Percentiles rank a stretch among this genome's conserved stretches.
Conservation (phyloP, 2,888 invertebrate genomes). For the Noctua pronuba region DNA sequence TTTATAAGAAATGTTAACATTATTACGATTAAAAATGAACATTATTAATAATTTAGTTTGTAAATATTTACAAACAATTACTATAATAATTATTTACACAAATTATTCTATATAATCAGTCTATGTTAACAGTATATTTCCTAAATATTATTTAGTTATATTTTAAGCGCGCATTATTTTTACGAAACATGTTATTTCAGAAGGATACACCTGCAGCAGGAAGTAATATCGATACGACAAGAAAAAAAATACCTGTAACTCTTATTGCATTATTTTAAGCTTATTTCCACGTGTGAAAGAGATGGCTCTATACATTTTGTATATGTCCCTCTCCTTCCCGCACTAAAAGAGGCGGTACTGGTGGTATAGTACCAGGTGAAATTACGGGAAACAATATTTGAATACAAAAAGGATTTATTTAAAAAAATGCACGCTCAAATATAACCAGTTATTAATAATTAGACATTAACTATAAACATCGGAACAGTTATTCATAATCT, state of each 20-base stretch:
- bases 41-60: constrained; percentile 66
- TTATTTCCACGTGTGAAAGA: not conserved
- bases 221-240: too few species aligned
- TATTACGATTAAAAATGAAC: constrained; percentile 60
- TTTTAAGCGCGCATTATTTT: constrained; percentile 50
- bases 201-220: not conserved
- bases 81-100: constrained; percentile 65
- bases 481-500: constrained; percentile 46
- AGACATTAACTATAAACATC: constrained; percentile 57
- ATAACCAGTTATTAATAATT: constrained; percentile 43
- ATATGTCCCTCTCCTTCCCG: not conserved
- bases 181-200: not conserved
- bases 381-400: not conserved
- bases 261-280: not conserved
- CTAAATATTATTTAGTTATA: constrained; percentile 46
- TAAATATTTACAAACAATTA: constrained; percentile 73
- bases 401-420: constrained; percentile 4
- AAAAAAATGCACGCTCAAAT: constrained; percentile 42
- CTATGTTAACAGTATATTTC: constrained; percentile 81
- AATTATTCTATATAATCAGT: constrained; percentile 84
- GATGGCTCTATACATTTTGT: not conserved
- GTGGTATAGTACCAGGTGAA: not conserved
- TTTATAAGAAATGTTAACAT: constrained; percentile 63
- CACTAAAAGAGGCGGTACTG: not conserved
- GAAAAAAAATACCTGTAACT: too few species aligned